Conservation (phyloP, 2,888 invertebrate species). For the Aleiodes testaceus region DNA sequence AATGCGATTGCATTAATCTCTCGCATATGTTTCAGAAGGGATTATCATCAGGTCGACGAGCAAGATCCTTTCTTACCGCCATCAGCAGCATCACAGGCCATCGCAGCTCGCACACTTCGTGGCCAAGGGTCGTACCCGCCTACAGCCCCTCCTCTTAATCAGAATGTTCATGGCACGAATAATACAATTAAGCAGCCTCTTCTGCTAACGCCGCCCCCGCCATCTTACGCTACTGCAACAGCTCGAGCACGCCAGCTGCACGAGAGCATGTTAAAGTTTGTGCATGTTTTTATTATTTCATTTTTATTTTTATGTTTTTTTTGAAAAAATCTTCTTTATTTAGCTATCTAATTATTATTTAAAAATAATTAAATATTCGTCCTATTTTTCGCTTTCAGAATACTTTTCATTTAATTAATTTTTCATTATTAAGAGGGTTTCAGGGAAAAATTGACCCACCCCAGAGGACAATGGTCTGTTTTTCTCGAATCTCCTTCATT, state of each 20-base stretch:
- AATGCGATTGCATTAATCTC: not conserved
- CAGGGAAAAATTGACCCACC: too few relatives aligned
- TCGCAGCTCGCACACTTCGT: conserved; percentile 79
- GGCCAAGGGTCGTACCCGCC: conserved; percentile 83
- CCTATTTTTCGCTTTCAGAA: conserved; percentile 17
- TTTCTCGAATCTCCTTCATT: not conserved
- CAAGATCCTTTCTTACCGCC: conserved; percentile 86
- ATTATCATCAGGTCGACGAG: conserved; percentile 88
- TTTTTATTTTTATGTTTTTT: conserved; percentile 51
- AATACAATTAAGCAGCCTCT: conserved; percentile 75
- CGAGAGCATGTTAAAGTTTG: conserved; percentile 74
- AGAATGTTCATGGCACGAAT: conserved; percentile 75
- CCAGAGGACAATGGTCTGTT: too few relatives aligned
- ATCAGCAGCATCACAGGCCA: conserved; percentile 76
- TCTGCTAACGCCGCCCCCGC: conserved; percentile 76
- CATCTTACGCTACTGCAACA: conserved; percentile 77
- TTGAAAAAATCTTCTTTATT: conserved; percentile 31
- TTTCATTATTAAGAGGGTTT: not conserved
- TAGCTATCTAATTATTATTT: conserved; percentile 22
- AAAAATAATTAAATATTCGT: conserved; percentile 32
- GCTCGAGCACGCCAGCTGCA: conserved; percentile 73
- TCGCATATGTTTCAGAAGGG: conserved; percentile 76
- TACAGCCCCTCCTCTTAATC: conserved; percentile 76
- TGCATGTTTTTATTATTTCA: conserved; percentile 72
- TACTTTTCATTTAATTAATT: conserved; percentile 5